phyloP scores from a whole-genome alignment of 53 echinoderm and acorn worm genomes.

The Luidia sarsii region DNA sequence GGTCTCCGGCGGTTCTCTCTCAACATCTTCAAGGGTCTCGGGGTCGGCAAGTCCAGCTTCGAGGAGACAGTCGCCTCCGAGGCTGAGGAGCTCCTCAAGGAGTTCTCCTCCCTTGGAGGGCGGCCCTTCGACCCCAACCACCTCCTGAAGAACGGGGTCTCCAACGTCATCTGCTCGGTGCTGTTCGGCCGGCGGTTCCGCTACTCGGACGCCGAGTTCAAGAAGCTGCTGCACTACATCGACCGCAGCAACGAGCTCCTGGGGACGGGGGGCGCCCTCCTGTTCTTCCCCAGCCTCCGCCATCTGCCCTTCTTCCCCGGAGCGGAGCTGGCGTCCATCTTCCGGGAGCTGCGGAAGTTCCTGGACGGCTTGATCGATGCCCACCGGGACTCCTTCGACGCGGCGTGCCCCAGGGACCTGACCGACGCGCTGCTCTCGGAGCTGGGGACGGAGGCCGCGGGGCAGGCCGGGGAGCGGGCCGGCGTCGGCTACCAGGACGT shows the following conservation, averaged over 20 bases:
- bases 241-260: neutral
- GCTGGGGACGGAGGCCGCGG: neutral
- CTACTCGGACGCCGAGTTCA: slow-evolving; percentile 58
- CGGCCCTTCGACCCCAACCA: slow-evolving; percentile 52
- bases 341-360: slow-evolving; percentile 36
- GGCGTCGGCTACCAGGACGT: neutral
- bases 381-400: slow-evolving; percentile 14
- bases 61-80: slow-evolving; percentile 59
- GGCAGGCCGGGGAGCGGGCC: neutral
- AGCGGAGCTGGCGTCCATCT: neutral
- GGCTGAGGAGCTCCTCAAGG: slow-evolving; percentile 23
- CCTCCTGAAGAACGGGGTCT: slow-evolving; percentile 41
- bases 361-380: slow-evolving; percentile 35
- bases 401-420: slow-evolving; percentile 19
- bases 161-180: slow-evolving; percentile 73
- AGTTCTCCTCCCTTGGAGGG: slow-evolving; percentile 18
- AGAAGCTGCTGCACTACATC: slow-evolving; percentile 17
- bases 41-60: slow-evolving; percentile 69
- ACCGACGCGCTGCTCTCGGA: slow-evolving; percentile 29
- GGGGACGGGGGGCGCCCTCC: slow-evolving; percentile 23
- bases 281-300: slow-evolving; percentile 48
- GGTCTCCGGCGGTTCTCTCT: slow-evolving; percentile 64
- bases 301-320: slow-evolving; percentile 44
- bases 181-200: slow-evolving; percentile 60
- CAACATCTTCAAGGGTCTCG: slow-evolving; percentile 59